Evolutionary conservation across 2,113 vertebrate species (phyloP), one percentile per base, ranked within the genome.

Genomic region (Pelecanoides urinatrix): DNA sequence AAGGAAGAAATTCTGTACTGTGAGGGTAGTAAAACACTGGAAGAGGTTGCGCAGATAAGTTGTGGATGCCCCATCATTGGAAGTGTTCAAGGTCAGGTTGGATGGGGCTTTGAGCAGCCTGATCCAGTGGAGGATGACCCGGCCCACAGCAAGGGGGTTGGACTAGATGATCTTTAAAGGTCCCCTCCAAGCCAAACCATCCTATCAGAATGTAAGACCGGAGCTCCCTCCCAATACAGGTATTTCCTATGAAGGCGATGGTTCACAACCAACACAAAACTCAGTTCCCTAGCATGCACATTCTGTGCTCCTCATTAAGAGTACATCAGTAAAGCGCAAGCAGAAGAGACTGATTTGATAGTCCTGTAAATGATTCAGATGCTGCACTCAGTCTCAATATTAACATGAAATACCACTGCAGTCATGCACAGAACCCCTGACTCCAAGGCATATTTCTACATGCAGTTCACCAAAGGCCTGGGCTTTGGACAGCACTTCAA

Each of bases 401-500:
- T 30, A 74, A 27, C 53, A 61, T 0, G 0, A 72, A 67, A 84
- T 6, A 68, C 27, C 56, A 26, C 3, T 32, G 44, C 40, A 75
- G 40, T 29, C 71, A 67, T 6, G 30, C 65, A 56, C 23, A 84
- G 67, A 80, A 80, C 59, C 72, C 77, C 65, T 84, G 86, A 49
- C 70, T 86, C 76, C 56, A 32, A 50, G 34, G 62, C 10, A 10
- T 49, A 53, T 86, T 82, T 70, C 86, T 55, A 53, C 71, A 38
- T 7, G 23, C n/a, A 55, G 55, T 6, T 84, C 86, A 89, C 59
- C 52, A 55, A 81, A 89, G 77, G 70, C 49, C 56, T 87, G 36
- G 70, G 77, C 72, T 86, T 96, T 86, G 75, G 90, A 45, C 42
- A 80, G 61, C 76, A 62, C 70, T 94, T 85, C 95, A 82, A 78